A percentile compares a stretch with the other conserved stretches of the same genome.
Evolutionary conservation across 2,888 invertebrate species (phyloP).

Genomic region (Orthosia gothica): DNA sequence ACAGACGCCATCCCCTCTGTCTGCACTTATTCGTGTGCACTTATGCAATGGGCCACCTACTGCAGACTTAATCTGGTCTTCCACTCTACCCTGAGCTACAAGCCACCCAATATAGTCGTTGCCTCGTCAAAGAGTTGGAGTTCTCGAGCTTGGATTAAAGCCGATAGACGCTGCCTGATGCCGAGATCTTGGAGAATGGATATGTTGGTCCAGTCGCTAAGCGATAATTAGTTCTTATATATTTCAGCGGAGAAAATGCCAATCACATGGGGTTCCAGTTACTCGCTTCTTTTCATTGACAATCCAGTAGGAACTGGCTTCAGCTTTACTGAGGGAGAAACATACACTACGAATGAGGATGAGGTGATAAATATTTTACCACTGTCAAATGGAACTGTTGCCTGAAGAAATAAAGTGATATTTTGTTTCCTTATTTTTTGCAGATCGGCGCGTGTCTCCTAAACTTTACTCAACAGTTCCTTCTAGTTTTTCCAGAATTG

Average conservation of each 20-base stretch:
- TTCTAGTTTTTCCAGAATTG: constrained; percentile 83
- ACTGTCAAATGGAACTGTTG: constrained; percentile 71
- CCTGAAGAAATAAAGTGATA: constrained; percentile 83
- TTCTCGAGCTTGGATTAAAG: background rate
- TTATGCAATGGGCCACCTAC: too few relatives aligned
- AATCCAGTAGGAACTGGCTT: constrained; percentile 89
- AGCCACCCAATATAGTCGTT: too few relatives aligned
- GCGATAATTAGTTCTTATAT: background rate
- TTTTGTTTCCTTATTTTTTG: constrained; percentile 65
- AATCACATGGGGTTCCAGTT: constrained; percentile 69
- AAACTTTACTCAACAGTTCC: constrained; percentile 27
- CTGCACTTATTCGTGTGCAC: too few relatives aligned
- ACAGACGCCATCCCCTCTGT: too few relatives aligned
- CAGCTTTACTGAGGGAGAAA: constrained; percentile 38
- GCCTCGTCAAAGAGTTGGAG: too few relatives aligned
- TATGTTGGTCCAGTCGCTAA: background rate
- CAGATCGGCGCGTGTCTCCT: constrained; percentile 65
- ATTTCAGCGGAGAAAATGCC: constrained; percentile 48
- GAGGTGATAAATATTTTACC: constrained; percentile 20
- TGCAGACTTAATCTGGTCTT: too few relatives aligned
- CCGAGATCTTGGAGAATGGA: too few relatives aligned
- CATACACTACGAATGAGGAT: constrained; percentile 60
- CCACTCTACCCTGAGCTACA: too few relatives aligned
- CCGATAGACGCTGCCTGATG: too few relatives aligned
- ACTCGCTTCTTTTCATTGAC: constrained; percentile 90